Evolutionary conservation across 2,113 vertebrate genomes (phyloP), one percentile per base, ranked within the genome.

Genomic region (Ochotona princeps): DNA sequence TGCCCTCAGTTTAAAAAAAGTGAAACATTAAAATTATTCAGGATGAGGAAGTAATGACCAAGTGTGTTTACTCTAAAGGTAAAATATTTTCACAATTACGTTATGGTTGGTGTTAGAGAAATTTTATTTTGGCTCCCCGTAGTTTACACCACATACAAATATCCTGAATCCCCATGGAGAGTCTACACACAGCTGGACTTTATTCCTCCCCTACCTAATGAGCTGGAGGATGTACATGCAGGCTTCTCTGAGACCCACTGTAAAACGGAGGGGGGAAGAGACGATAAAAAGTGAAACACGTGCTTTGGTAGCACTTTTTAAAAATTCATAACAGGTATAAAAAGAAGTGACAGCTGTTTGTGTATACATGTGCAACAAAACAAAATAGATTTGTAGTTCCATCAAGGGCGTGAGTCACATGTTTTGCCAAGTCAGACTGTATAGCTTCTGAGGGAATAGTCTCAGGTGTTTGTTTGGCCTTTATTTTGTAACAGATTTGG

Each of bases 201-300:
- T 49, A 75, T 95, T 95, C 97, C 93, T 96, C 86, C 87, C 69
- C 70, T 82, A 83, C 70, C 96, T 98, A 97, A 97, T 97, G 97
- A 97, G 97, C 96, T 97, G 93, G 54, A 95, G 69, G 93, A 91
- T 93, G 92, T 60, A 81, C 88, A 83, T 15, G 70, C 91, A 95
- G 97, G 94, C 96, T 97, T 97, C 96, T 97, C 70, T 89, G 92
- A 98, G 97, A 96, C 78, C 54, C 63, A 92, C 65, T 94, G 96
- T 97, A 96, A 97, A 97, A 93, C 90, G 12, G 6, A 11, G 20
- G 49, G 12, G 35, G 18, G 32, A 32, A 86, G 74, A 92, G 87
- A 96, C 60, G 93, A 72, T 96, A 96, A 97, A 95, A 96, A 92
- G 81, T 97, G 97, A 97, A 98, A 97, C 94, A 95, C 97, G 95